Percentiles rank a stretch among this genome's conserved stretches.
Evolutionary conservation across 2,113 vertebrate species (phyloP).

Genomic region (Lasiurus cinereus): DNA sequence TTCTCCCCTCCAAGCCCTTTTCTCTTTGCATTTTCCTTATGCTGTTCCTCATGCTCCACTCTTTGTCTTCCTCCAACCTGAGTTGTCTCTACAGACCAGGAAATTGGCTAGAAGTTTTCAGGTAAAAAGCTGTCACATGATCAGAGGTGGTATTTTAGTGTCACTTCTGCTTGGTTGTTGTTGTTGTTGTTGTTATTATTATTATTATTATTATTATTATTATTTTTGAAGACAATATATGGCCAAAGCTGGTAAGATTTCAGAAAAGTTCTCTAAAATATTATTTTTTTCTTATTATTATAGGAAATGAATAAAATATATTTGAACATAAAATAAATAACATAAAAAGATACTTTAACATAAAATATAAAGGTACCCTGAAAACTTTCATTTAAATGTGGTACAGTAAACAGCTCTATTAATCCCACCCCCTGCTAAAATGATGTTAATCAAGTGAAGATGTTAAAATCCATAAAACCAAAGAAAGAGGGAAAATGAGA

Average conservation of each 20-base stretch:
- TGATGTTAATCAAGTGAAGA: slow-evolving; percentile 31
- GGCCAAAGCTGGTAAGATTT: slow-evolving; percentile 28
- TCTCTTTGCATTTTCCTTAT: not conserved
- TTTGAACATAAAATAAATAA: slow-evolving; percentile 46
- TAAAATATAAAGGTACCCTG: slow-evolving; percentile 21
- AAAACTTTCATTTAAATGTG: slow-evolving; percentile 44
- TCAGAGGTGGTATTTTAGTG: not conserved
- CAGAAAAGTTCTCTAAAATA: slow-evolving; percentile 17
- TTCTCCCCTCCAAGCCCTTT: not conserved
- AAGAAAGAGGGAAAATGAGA: not conserved
- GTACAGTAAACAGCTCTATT: not conserved
- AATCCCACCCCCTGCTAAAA: slow-evolving; percentile 13
- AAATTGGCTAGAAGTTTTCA: not conserved
- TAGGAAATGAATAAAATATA: slow-evolving; percentile 24
- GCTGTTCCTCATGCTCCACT: not conserved
- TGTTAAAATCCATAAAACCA: slow-evolving; percentile 30
- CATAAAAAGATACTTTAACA: slow-evolving; percentile 6
- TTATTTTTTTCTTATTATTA: slow-evolving; percentile 27
- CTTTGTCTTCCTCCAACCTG: not conserved
- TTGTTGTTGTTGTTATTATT: no score
- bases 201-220: not conserved
- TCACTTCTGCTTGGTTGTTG: not conserved
- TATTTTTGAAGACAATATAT: not conserved
- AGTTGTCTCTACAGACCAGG: not conserved
- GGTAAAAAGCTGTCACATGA: not conserved